These are phyloP conservation scores for Tragelaphus eurycerus DNA, from an alignment of 2,797 vertebrate genomes.

Conservation along the genomic window DNA sequence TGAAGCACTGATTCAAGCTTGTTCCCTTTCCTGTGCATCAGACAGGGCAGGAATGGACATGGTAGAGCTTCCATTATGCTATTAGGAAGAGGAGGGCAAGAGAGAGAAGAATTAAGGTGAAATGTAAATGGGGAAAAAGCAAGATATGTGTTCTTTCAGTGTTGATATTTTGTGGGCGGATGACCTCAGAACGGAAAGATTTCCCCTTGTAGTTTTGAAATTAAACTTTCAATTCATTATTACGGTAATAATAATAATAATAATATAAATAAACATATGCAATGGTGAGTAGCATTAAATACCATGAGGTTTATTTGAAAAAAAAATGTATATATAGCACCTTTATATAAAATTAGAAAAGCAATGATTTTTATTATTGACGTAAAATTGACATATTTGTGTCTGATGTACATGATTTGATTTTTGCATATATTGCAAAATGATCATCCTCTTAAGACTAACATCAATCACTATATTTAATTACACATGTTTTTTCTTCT, in stretches of 20 bases:
- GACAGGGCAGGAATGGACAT: not conserved
- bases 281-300: not conserved
- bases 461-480: not conserved
- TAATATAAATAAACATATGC: not conserved
- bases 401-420: not conserved
- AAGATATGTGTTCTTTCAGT: not conserved
- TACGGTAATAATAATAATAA: not conserved
- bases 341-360: slow-evolving; percentile 8
- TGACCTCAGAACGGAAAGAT: not conserved
- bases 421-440: not conserved
- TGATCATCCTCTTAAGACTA: not conserved
- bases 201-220: not conserved
- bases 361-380: not conserved
- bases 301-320: not conserved
- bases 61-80: not conserved
- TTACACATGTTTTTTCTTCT: not conserved
- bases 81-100: not conserved
- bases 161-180: not conserved
- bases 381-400: not conserved
- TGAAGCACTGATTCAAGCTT: not conserved
- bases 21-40: not conserved
- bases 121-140: not conserved
- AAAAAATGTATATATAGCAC: not conserved
- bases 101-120: not conserved
- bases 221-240: not conserved